Evolutionary conservation across 2,888 invertebrate genomes (phyloP).

Genomic region (Pachliopta kotzebuea): DNA sequence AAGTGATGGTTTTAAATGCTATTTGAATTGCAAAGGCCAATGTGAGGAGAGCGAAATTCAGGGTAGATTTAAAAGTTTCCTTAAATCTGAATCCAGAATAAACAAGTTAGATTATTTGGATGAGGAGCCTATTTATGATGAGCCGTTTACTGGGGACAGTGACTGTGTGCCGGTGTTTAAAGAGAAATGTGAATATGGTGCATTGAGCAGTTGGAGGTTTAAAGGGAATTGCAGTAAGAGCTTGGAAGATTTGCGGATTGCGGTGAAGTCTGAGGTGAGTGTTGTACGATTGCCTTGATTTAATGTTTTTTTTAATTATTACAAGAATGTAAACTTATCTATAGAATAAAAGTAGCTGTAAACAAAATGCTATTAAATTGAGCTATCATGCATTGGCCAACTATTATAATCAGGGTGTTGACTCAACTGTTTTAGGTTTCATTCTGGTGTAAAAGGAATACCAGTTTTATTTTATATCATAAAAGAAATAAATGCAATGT

Average conservation of each 20-base stretch:
- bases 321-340: not conserved
- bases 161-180: conserved; percentile 31
- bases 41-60: conserved; percentile 51
- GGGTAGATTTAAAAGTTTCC: conserved; percentile 64
- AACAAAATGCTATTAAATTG: not conserved
- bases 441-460: no score
- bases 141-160: conserved; percentile 65
- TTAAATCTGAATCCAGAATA: conserved; percentile 56
- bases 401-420: no score
- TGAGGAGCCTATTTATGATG: conserved; percentile 83
- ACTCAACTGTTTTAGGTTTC: no score
- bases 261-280: conserved; percentile 47
- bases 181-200: conserved; percentile 47
- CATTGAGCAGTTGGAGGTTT: conserved; percentile 48
- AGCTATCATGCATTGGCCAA: not conserved
- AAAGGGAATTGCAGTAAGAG: conserved; percentile 49
- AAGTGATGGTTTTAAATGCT: conserved; percentile 62
- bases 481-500: no score
- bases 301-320: not conserved
- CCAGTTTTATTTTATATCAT: no score
- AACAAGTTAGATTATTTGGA: conserved; percentile 58
- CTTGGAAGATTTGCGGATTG: conserved; percentile 52
- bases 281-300: not conserved
- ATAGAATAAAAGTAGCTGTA: not conserved
- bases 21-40: conserved; percentile 52